Conservation (phyloP, 92 coral and sea anemone genomes). For the Galaxea fascicularis region DNA sequence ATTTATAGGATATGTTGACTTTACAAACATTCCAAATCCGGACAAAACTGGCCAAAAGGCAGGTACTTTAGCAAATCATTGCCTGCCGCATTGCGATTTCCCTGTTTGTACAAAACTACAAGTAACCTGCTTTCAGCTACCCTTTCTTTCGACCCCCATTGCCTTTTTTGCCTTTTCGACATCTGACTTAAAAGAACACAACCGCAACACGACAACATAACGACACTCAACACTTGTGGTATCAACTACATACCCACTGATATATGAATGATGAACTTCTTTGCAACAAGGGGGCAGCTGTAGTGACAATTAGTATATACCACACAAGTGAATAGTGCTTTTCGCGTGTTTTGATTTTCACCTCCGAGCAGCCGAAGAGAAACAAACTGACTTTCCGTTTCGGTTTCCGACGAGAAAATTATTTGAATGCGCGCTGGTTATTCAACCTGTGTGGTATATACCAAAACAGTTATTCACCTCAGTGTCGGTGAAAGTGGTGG, state of each 20-base stretch:
- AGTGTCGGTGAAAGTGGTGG: too few species aligned
- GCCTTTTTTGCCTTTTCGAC: neutral
- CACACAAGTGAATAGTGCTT: too few species aligned
- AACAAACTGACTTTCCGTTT: too few species aligned
- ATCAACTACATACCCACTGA: neutral
- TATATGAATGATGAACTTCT: neutral
- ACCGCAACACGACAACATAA: neutral
- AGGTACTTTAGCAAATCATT: neutral
- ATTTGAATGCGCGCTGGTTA: too few species aligned
- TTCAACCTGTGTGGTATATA: too few species aligned
- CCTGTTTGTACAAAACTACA: neutral
- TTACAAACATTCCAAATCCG: neutral
- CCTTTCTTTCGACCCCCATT: neutral
- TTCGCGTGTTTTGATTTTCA: too few species aligned
- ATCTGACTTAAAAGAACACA: neutral
- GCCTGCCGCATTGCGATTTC: neutral
- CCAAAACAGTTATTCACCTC: too few species aligned
- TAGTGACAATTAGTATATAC: neutral
- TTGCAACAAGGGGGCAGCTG: neutral
- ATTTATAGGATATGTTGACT: neutral
- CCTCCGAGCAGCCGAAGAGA: too few species aligned
- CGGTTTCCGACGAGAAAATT: too few species aligned
- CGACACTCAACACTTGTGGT: neutral
- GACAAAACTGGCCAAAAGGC: neutral
- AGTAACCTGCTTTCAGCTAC: neutral